Evolutionary conservation across 1,140 invertebrate genomes (phyloP).

Genomic region (Wiebesia pumilae): DNA sequence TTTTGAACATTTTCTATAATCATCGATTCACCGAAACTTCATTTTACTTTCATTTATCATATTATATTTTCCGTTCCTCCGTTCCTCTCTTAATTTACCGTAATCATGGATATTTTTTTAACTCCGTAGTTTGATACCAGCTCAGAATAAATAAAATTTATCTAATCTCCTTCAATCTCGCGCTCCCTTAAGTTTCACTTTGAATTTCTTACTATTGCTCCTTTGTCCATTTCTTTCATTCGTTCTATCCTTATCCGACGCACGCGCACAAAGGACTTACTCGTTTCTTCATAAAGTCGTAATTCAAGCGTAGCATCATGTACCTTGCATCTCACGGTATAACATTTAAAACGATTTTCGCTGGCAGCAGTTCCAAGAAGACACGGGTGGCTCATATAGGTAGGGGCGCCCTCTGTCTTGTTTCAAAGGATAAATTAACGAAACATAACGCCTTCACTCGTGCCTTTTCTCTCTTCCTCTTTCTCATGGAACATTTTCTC

Average conservation of each 20-base stretch:
- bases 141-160: constrained; percentile 1
- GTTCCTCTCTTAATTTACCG: not conserved
- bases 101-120: not conserved
- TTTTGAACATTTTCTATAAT: not conserved
- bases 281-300: constrained; percentile 71
- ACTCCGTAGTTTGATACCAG: not conserved
- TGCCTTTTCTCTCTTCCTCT: not conserved
- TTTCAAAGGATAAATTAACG: constrained; percentile 74
- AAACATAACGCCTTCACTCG: constrained; percentile 70
- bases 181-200: constrained; percentile 13
- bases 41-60: not conserved
- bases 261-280: constrained; percentile 10
- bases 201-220: not conserved
- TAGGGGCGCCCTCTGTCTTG: constrained; percentile 56
- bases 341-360: constrained; percentile 76
- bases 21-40: not conserved
- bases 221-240: not conserved
- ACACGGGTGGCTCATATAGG: constrained; percentile 46
- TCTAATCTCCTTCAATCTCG: constrained; percentile 11
- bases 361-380: constrained; percentile 74
- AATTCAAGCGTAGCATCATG: constrained; percentile 67
- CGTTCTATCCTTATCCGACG: not conserved
- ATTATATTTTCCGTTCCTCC: not conserved
- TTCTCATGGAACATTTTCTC: not conserved
- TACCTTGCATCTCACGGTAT: constrained; percentile 68